Evolutionary conservation across 2,113 vertebrate genomes (phyloP).

Genomic region (Crotalus viridis): DNA sequence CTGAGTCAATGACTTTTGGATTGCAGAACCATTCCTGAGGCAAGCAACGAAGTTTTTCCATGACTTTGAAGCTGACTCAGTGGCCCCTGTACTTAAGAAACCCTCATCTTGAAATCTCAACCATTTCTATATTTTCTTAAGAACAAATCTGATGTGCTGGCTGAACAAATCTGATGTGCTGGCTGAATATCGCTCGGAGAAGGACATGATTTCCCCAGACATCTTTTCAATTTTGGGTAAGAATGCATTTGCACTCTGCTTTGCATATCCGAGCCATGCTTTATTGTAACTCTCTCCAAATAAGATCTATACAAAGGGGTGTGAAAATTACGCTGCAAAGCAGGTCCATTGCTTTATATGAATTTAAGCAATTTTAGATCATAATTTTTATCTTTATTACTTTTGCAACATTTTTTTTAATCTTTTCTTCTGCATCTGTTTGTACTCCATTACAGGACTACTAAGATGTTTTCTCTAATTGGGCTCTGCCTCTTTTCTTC

Average conservation of each 20-base stretch:
- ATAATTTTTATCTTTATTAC: not conserved
- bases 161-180: not conserved
- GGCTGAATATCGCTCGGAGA: not conserved
- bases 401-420: not conserved
- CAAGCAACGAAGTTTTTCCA: not conserved
- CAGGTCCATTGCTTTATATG: not conserved
- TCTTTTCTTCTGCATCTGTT: not conserved
- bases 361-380: slow-evolving; percentile 30
- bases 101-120: not conserved
- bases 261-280: not conserved
- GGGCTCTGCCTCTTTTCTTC: slow-evolving; percentile 51
- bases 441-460: slow-evolving; percentile 25
- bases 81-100: not conserved
- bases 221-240: not conserved
- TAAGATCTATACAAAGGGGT: rapidly evolving
- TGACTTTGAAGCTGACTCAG: not conserved
- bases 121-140: not conserved
- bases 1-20: not conserved
- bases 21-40: not conserved
- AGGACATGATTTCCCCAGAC: not conserved
- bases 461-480: slow-evolving; percentile 38
- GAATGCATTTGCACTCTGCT: not conserved
- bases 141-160: not conserved
- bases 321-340: not conserved
- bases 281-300: not conserved